Percentiles rank a stretch among this genome's conserved stretches.
Conservation (phyloP, 1,140 invertebrate genomes). For the Bemisia tabaci region DNA sequence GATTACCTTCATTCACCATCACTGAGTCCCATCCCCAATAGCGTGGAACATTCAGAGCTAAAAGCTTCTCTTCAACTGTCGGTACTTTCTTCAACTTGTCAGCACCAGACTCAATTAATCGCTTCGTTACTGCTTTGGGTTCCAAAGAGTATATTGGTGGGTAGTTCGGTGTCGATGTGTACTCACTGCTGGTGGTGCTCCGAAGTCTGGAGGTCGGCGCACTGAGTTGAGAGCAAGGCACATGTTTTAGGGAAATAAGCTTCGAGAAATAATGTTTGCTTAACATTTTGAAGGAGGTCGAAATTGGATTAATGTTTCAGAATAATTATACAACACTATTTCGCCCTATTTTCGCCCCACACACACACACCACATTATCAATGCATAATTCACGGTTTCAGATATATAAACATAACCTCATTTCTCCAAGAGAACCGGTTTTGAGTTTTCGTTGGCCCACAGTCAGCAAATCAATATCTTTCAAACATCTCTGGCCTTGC, state of each 20-base stretch:
- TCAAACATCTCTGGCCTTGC: no score
- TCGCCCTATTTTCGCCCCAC: no score
- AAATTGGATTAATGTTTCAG: no score
- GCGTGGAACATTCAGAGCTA: slow-evolving; percentile 60
- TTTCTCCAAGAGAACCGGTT: no score
- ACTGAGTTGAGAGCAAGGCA: neutral
- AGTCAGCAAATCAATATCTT: no score
- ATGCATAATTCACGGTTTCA: no score
- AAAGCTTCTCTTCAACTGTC: slow-evolving; percentile 68
- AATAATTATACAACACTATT: no score
- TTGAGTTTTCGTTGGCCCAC: no score
- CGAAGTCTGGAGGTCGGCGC: neutral
- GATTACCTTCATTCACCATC: slow-evolving; percentile 39
- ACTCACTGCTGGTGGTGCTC: slow-evolving; percentile 5
- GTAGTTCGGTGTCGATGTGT: slow-evolving; percentile 12
- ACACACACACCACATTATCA: no score
- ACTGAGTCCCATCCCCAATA: slow-evolving; percentile 60
- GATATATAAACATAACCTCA: no score
- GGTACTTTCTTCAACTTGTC: slow-evolving; percentile 40
- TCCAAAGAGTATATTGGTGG: slow-evolving; percentile 16
- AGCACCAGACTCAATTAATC: slow-evolving; percentile 9
- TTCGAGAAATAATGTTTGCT: neutral
- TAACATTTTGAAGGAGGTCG: neutral
- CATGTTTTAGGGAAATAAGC: neutral
- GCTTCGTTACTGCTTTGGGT: slow-evolving; percentile 3